Base-by-base conservation (phyloP, 2,113 vertebrate genomes). In the Varanus salvator region DNA sequence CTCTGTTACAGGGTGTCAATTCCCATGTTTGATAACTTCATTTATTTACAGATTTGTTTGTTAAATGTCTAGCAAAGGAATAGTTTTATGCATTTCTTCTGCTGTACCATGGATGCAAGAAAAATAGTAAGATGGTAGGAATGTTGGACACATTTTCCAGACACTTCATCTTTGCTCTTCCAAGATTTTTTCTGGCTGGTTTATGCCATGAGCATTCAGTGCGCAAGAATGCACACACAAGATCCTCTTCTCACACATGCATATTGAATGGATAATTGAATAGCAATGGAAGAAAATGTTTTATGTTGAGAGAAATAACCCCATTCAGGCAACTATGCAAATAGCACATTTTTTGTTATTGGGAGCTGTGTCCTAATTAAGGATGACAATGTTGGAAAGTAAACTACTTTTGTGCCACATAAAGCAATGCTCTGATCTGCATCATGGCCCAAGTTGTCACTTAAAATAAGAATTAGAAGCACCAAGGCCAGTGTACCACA, bases 391-490 rank as follows among this genome's bases (percentile, higher is more conserved):
- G 31, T 90, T 74, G 54, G 94, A 90, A 93, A 78, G 91, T 68
- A 86, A 95, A 92, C 84, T 68, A 89, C 60, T 17, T 87, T 82
- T 89, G 68, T 27, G 84, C 80, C 6, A 23, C 90, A 92, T 3
- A 90, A 87, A 0, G 25, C 6, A 92, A 94, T 0, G 44, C 86
- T 91, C 84, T 89, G 88, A 89, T 90, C 93, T n/a, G 66, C 54
- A 91, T 81, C 72, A 93, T 71, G 80, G 89, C 90, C 93, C 54
- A 87, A 93, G 86, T 88, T 96, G 95, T 97, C 96, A 96, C 81
- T 94, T 92, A 91, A 93, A 94, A 96, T 94, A 96, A 94, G 75
- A 91, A 93, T 95, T 68, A 95, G 68, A 89, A 89, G 91, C 81
- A 87, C 95, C 89, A 90, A 95, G 92, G 90, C 94, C 91, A 92